Conservation (phyloP, 2,888 invertebrate genomes). For the Cryptus armator region DNA sequence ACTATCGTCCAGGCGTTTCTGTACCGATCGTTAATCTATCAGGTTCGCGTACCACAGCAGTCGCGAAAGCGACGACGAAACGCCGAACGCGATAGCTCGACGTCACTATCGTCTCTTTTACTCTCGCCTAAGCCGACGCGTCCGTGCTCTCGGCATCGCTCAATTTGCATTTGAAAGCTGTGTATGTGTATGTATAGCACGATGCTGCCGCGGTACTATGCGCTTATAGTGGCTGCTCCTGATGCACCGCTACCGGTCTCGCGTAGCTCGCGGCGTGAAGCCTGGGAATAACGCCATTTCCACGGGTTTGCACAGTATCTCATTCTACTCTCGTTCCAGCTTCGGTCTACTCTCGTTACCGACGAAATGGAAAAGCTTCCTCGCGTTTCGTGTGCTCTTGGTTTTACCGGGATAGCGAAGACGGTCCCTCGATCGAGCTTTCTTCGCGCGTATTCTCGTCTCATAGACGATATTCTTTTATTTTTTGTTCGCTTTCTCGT, state of each 20-base stretch:
- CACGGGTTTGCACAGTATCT: constrained; percentile 30
- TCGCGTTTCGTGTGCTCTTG: constrained; percentile 31
- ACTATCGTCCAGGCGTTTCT: constrained; percentile 17
- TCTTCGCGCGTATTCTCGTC: constrained; percentile 31
- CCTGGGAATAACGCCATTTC: constrained; percentile 59
- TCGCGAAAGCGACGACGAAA: constrained; percentile 18
- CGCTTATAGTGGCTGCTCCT: constrained; percentile 45
- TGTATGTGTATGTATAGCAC: constrained; percentile 26
- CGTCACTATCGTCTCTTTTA: constrained; percentile 44
- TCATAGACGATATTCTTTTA: background rate
- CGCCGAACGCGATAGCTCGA: constrained; percentile 5
- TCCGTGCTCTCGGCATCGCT: constrained; percentile 62
- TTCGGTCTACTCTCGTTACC: constrained; percentile 54
- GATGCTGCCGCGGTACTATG: constrained; percentile 45
- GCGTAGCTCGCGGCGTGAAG: constrained; percentile 29
- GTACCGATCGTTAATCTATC: constrained; percentile 31
- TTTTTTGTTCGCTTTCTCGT: background rate
- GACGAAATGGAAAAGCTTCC: constrained; percentile 39
- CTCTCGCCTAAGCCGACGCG: constrained; percentile 61
- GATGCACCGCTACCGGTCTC: constrained; percentile 58
- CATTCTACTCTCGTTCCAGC: constrained; percentile 44
- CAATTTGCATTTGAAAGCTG: constrained; percentile 73
- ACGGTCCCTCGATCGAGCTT: constrained; percentile 33
- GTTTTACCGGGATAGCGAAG: constrained; percentile 33
- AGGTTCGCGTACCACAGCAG: background rate